phyloP scores from a whole-genome alignment of 2,797 vertebrate genomes.

The Limnodromus scolopaceus region DNA sequence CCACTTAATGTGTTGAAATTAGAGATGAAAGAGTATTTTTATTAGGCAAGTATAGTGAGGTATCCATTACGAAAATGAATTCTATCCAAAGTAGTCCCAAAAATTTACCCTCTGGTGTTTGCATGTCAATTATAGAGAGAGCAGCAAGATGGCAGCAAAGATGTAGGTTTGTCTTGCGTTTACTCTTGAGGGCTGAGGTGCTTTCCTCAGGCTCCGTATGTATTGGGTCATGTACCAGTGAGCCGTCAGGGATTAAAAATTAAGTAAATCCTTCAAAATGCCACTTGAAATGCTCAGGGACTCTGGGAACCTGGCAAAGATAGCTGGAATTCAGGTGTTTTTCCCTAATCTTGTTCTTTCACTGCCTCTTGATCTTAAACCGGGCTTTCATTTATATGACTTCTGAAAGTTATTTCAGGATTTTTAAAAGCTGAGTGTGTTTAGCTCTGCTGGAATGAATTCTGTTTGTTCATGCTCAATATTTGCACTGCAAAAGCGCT shows the following conservation, averaged over 20 bases:
- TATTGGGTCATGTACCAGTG: background rate
- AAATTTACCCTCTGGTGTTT: background rate
- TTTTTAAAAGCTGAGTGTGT: background rate
- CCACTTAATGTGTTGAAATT: background rate
- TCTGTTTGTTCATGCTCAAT: background rate
- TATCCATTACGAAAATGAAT: background rate
- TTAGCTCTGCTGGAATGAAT: background rate
- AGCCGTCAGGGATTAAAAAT: background rate
- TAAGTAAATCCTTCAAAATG: background rate
- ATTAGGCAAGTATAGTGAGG: background rate
- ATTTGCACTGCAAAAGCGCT: background rate
- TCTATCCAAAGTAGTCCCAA: background rate
- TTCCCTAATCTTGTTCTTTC: slow-evolving; percentile 1
- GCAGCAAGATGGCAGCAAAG: slow-evolving; percentile 67
- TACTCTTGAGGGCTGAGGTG: background rate
- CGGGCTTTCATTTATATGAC: background rate
- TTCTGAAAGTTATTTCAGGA: background rate
- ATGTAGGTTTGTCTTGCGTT: background rate
- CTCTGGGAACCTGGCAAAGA: background rate
- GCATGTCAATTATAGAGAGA: background rate
- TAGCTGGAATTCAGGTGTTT: background rate
- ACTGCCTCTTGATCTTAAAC: background rate
- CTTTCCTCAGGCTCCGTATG: background rate
- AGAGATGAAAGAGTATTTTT: background rate
- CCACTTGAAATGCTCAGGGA: background rate